These are phyloP conservation scores for Petrolisthes cinctipes DNA, from an alignment of 2,888 invertebrate genomes.

Conservation along the genomic window DNA sequence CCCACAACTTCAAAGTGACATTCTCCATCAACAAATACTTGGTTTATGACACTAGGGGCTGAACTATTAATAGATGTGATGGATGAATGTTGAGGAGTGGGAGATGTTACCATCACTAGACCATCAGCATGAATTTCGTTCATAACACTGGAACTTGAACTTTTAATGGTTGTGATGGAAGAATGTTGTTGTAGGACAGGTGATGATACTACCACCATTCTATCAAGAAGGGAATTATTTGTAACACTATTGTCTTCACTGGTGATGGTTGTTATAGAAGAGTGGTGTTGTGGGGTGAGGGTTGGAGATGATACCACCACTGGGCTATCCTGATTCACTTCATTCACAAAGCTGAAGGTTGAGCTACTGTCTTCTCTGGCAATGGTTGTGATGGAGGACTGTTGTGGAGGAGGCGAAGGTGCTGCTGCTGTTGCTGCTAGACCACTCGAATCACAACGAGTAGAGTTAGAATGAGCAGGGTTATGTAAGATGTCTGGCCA, in stretches of 20 bases:
- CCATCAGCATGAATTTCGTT: too few relatives aligned
- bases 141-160: too few relatives aligned
- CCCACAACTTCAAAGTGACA: too few relatives aligned
- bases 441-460: too few relatives aligned
- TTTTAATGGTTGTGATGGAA: too few relatives aligned
- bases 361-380: background rate
- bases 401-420: background rate
- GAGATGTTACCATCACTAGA: background rate
- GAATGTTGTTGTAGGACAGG: too few relatives aligned
- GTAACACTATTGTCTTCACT: too few relatives aligned
- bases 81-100: background rate
- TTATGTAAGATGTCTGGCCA: background rate
- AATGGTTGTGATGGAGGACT: background rate
- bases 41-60: background rate
- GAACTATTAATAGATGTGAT: background rate
- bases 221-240: too few relatives aligned
- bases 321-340: background rate
- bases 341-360: background rate
- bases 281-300: too few relatives aligned
- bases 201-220: too few relatives aligned
- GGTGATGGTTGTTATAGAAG: too few relatives aligned
- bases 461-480: background rate
- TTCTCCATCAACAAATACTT: background rate
- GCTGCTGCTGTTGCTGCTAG: background rate
- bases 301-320: too few relatives aligned